Evolutionary conservation across 2,888 invertebrate genomes (phyloP).

Genomic region (Muschampia plurimacula): DNA sequence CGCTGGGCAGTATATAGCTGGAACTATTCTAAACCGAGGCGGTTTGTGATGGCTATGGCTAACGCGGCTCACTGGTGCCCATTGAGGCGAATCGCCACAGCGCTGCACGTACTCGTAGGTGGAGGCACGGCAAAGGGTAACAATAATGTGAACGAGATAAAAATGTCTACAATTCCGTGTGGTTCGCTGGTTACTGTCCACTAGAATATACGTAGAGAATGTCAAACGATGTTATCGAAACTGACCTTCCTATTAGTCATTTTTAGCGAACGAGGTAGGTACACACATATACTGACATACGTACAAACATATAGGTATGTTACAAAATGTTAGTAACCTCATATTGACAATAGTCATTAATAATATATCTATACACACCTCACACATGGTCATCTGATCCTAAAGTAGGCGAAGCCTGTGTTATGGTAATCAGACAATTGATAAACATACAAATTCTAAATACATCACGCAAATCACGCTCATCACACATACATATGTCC

Average conservation of each 20-base stretch:
- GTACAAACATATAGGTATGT: background rate
- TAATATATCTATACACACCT: too few species aligned
- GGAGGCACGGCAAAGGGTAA: slow-evolving; percentile 55
- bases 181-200: slow-evolving; percentile 53
- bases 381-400: too few species aligned
- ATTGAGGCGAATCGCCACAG: slow-evolving; percentile 59
- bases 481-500: too few species aligned
- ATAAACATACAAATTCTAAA: too few species aligned
- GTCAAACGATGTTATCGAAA: slow-evolving; percentile 33
- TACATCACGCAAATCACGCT: too few species aligned
- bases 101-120: slow-evolving; percentile 28
- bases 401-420: too few species aligned
- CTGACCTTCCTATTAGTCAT: slow-evolving; percentile 27
- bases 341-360: too few species aligned
- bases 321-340: background rate
- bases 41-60: slow-evolving; percentile 59
- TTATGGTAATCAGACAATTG: too few species aligned
- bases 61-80: slow-evolving; percentile 74
- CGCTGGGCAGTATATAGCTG: slow-evolving; percentile 48
- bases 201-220: slow-evolving; percentile 37
- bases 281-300: background rate
- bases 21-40: slow-evolving; percentile 60
- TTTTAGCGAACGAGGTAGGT: slow-evolving; percentile 10
- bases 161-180: slow-evolving; percentile 53
- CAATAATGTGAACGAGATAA: slow-evolving; percentile 57